Evolutionary conservation across 2,888 invertebrate genomes (phyloP), one percentile per base, ranked within the genome.

Genomic region (Mechanitis mazaeus): DNA sequence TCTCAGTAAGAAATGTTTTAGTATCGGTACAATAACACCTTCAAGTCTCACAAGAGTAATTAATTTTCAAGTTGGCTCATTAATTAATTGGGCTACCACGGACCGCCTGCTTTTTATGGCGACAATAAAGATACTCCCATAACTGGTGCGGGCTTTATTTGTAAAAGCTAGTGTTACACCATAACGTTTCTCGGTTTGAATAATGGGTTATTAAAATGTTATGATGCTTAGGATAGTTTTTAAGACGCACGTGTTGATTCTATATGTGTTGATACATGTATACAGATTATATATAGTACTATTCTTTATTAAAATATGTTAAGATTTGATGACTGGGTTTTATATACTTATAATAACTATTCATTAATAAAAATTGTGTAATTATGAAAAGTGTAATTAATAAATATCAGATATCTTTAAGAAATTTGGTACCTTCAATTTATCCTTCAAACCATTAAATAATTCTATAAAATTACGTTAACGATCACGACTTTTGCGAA

Each of bases 21-120:
- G 71, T 70, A 74, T 72, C 74, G 75, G 77, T 77, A 77, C 73
- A 75, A 3, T 70, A 77, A 78, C 80, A 83, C 80, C 81, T 82
- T 73, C 69, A 68, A 71, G 75, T 77, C 79, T 73, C 79, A 70
- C 77, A 75, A 77, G 80, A 71, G 80, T 80, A 83, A 84, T 84
- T 80, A 83, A 84, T 83, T 84, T 82, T 79, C 72, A 78, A 85
- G 79, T 81, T 79, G 77, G 79, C 80, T 85, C 84, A 83, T 87
- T 87, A 85, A 85, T 86, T 85, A 85, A 87, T 87, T 83, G 84
- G 76, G 77, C 81, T 77, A 77, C 79, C 78, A 75, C 79, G 73
- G 78, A 76, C 81, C 79, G 79, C 74, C 78, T 83, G 85, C 79
- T 83, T 83, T 86, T 86, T 84, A 87, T 75, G 85, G 82, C 72